Evolutionary conservation across 2,888 invertebrate species (phyloP).

Genomic region (Scotopteryx bipunctaria): DNA sequence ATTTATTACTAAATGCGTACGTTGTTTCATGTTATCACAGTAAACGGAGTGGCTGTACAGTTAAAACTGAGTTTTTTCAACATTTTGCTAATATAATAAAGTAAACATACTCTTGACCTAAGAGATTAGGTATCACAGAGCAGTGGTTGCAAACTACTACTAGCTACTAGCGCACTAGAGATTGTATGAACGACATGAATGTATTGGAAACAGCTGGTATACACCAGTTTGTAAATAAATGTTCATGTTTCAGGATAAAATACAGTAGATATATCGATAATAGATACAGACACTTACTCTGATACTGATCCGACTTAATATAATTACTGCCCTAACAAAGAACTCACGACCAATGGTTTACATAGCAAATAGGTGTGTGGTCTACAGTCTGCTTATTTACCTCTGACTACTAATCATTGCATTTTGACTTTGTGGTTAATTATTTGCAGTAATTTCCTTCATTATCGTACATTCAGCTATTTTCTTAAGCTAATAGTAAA

Average conservation of each 20-base stretch:
- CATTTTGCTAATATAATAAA: constrained; percentile 70
- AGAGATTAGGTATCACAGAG: constrained; percentile 59
- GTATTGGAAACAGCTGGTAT: not conserved
- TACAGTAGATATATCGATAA: no score
- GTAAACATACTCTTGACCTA: constrained; percentile 79
- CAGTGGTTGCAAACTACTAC: constrained; percentile 29
- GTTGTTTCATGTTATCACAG: constrained; percentile 42
- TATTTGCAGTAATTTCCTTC: not conserved
- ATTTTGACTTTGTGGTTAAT: constrained; percentile 10
- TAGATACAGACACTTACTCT: no score
- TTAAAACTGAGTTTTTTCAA: constrained; percentile 71
- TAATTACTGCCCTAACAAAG: no score
- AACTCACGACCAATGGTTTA: not conserved
- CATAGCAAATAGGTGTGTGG: not conserved
- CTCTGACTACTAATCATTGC: constrained; percentile 7
- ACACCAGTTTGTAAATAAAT: not conserved
- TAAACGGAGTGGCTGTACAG: constrained; percentile 47
- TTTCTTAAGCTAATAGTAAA: no score
- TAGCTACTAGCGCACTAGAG: constrained; percentile 11
- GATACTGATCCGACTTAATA: no score
- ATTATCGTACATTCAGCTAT: no score
- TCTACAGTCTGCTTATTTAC: not conserved
- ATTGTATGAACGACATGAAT: constrained; percentile 11
- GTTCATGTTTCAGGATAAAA: no score
- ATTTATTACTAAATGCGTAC: constrained; percentile 23